phyloP scores from a whole-genome alignment of 1,140 invertebrate species.

The Drosophila athabasca region DNA sequence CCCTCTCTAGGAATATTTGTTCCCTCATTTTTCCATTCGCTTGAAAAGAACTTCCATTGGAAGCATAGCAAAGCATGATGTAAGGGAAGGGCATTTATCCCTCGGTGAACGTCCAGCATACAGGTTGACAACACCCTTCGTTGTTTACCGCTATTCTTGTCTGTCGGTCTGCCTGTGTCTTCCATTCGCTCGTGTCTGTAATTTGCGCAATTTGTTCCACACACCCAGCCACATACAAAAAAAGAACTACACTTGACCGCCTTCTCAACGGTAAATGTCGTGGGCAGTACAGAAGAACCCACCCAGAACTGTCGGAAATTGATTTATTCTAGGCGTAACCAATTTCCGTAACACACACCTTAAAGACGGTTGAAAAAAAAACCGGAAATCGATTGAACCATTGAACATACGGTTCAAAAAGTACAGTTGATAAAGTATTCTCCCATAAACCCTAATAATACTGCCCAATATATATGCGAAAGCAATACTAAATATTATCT shows the following conservation, averaged over 20 bases:
- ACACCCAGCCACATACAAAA: constrained; percentile 16
- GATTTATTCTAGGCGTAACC: constrained; percentile 66
- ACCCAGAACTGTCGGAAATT: constrained; percentile 38
- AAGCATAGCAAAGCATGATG: neutral
- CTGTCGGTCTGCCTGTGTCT: constrained; percentile 1
- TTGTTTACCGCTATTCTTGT: constrained; percentile 40
- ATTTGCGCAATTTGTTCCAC: constrained; percentile 67
- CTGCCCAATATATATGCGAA: constrained; percentile 29
- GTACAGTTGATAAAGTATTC: constrained; percentile 16
- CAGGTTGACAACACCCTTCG: constrained; percentile 2
- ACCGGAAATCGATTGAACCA: constrained; percentile 35
- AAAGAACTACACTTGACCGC: constrained; percentile 54
- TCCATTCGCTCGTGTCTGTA: constrained; percentile 22
- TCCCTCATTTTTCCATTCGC: neutral
- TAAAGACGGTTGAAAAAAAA: no score
- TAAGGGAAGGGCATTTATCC: constrained; percentile 22
- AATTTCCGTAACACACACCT: constrained; percentile 62
- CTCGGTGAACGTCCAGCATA: constrained; percentile 8
- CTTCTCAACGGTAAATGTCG: constrained; percentile 22
- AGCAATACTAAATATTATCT: constrained; percentile 25
- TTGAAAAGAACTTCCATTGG: neutral
- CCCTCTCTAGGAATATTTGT: neutral
- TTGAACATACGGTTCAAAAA: constrained; percentile 9
- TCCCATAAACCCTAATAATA: constrained; percentile 14
- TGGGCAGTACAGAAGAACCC: constrained; percentile 2